Evolutionary conservation across 1,140 invertebrate species (phyloP).

Genomic region (Macrostomum lignano): DNA sequence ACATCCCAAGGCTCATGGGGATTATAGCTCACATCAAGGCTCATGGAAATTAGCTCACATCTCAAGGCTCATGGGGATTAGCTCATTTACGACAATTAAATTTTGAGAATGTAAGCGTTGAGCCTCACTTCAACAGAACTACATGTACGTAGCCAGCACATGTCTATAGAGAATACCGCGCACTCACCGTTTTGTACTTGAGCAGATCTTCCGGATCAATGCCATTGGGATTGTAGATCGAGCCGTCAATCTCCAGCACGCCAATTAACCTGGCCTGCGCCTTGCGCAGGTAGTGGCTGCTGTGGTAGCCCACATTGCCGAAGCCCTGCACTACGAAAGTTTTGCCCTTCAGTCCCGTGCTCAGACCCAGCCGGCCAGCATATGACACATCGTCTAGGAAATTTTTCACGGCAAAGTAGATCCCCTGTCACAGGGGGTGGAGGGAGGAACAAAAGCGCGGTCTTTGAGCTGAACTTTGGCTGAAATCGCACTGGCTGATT

Average conservation of each 20-base stretch:
- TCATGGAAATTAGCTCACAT: no score
- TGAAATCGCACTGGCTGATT: no score
- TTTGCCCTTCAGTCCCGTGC: conserved; percentile 79
- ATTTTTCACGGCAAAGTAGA: conserved; percentile 88
- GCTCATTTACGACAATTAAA: no score
- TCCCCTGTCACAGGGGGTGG: no score
- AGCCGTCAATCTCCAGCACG: conserved; percentile 67
- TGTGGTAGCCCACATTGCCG: conserved; percentile 95
- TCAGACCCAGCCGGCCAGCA: conserved; percentile 78
- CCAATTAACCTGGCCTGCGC: conserved; percentile 78
- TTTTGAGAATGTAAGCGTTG: no score
- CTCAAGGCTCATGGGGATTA: no score
- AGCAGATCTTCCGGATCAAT: conserved; percentile 65
- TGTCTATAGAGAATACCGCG: conserved; percentile 3
- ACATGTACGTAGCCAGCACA: no score
- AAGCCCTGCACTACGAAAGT: conserved; percentile 91
- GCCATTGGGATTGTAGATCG: conserved; percentile 64
- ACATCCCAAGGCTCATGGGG: no score
- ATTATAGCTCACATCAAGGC: no score
- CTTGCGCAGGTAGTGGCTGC: conserved; percentile 71
- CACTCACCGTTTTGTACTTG: conserved; percentile 35
- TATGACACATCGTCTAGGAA: conserved; percentile 86
- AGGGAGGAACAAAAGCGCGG: no score
- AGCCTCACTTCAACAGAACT: no score
- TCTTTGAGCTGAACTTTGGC: no score